phyloP scores from a whole-genome alignment of 2,888 invertebrate species.

The Melanophora roralis region DNA sequence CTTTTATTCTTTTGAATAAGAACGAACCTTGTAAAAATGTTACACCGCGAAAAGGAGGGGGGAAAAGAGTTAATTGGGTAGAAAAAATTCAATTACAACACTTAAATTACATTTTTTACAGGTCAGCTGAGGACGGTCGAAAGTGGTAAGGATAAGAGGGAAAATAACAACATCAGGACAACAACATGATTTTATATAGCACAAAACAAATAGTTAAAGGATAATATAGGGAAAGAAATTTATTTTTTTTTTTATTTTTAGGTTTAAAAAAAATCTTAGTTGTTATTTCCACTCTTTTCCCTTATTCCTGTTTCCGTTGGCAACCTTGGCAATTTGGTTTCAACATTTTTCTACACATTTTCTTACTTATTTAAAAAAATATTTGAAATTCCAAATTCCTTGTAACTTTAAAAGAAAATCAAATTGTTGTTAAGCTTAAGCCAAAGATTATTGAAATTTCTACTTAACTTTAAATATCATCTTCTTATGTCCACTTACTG shows the following conservation, averaged over 20 bases:
- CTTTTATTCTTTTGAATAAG: not conserved
- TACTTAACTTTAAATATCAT: not conserved
- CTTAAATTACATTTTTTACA: constrained; percentile 29
- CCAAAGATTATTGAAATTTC: not conserved
- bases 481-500: not conserved
- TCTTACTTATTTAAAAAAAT: not conserved
- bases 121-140: not conserved
- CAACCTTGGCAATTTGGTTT: no score
- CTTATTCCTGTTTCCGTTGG: no score
- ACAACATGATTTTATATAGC: not conserved
- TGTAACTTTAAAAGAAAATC: not conserved
- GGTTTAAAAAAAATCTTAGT: no score
- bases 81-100: constrained; percentile 33
- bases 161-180: not conserved
- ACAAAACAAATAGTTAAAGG: not conserved
- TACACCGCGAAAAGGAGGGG: not conserved
- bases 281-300: no score
- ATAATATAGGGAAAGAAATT: constrained; percentile 5
- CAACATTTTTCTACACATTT: no score
- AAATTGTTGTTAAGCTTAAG: not conserved
- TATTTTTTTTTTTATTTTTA: no score
- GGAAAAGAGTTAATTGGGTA: constrained; percentile 37
- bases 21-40: constrained; percentile 5
- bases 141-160: not conserved
- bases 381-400: not conserved